Percentiles rank a stretch among this genome's conserved stretches.
phyloP scores from a whole-genome alignment of 2,797 vertebrate species.

The Hyperoplus lanceolatus region DNA sequence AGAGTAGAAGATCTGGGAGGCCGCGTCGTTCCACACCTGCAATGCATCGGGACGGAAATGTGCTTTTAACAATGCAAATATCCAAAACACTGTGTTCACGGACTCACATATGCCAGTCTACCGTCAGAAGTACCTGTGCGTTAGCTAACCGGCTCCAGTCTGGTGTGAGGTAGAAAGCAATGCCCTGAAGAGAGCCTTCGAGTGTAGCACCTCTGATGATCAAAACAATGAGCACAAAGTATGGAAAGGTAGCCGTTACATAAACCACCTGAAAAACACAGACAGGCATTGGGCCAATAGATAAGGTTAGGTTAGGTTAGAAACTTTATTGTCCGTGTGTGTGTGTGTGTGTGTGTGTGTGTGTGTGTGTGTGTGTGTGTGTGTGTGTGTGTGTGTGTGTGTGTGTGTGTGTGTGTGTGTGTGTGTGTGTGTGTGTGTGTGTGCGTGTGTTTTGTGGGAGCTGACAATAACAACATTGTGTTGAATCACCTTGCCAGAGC shows the following conservation, averaged over 20 bases:
- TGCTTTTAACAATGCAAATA: background rate
- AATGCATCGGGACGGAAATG: conserved; percentile 14
- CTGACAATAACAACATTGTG: conserved; percentile 31
- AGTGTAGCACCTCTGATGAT: conserved; percentile 89
- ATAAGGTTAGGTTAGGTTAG: too few relatives aligned
- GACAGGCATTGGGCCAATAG: conserved; percentile 14
- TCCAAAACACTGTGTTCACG: background rate
- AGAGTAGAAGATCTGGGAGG: conserved; percentile 91
- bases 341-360: background rate
- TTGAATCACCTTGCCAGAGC: conserved; percentile 88
- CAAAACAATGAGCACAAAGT: conserved; percentile 87
- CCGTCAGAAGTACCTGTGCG: conserved; percentile 82
- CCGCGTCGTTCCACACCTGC: conserved; percentile 92
- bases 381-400: conserved; percentile 1
- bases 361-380: background rate
- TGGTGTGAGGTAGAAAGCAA: conserved; percentile 89
- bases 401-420: background rate
- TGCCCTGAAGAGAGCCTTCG: conserved; percentile 87
- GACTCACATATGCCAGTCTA: background rate
- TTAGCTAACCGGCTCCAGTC: conserved; percentile 84
- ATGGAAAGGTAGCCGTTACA: conserved; percentile 89
- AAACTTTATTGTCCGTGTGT: too few relatives aligned
- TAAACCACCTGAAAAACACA: conserved; percentile 85
- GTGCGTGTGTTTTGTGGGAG: conserved; percentile 8
- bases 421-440: background rate